Evolutionary conservation across 2,797 vertebrate species (phyloP), one percentile per base, ranked within the genome.

Genomic region (Anisognathus igniventris): DNA sequence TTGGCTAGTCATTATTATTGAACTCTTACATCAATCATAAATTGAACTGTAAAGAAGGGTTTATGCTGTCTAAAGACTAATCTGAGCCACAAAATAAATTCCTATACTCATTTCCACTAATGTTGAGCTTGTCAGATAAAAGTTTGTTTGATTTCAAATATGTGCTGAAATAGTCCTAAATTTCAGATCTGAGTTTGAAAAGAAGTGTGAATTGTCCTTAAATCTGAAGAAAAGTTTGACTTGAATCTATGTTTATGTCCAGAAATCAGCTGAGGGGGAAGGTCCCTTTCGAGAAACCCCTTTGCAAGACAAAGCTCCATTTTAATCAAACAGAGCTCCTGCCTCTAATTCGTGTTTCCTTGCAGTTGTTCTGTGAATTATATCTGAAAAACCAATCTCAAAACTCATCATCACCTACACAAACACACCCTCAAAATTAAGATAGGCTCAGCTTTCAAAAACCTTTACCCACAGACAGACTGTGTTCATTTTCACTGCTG

Each of bases 381-480:
- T 68, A 88, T 86, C 93, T 92, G 76, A 77, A 90, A 78, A 91
- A 28, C 28, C 62, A 58, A 84, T 88, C 94, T 92, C 86, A 88
- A 81, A 81, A 86, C 66, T 56, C 82, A 75, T 95, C 85, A 80
- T 81, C 70, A 9, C 93, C 76, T 93, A 76, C 88, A 86, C n/a
- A 71, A 50, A 37, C 54, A 89, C 84, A 50, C 61, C 65, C 82
- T 92, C 61, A 78, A 54, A 92, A 86, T 77, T 57, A 88, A 90
- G 61, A 83, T 25, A 65, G 44, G 54, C 57, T 94, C 85, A 80
- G 87, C 53, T 92, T 94, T 86, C 91, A 84, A 31, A 86, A 93
- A 91, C 85, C 65, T 88, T 86, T 81, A 48, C 35, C 35, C 79
- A 76, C 42, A 81, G 73, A 93, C 3, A 62, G 5, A 18, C 40